Percentiles rank a stretch among this genome's conserved stretches.
Evolutionary conservation across 2,888 invertebrate genomes (phyloP).

Genomic region (Rotaria magnacalcarata): DNA sequence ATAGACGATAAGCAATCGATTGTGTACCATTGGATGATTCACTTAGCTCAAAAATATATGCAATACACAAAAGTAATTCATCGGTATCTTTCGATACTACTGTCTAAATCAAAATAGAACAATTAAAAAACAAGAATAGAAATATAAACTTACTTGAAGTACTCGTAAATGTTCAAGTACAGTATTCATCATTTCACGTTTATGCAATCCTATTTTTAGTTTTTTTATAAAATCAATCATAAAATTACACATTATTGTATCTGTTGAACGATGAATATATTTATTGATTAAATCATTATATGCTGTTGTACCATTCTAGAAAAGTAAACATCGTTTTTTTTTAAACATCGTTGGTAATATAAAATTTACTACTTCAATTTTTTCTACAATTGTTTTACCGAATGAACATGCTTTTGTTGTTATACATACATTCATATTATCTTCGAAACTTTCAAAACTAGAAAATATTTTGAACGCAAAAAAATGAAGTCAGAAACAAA

Average conservation of each 20-base stretch:
- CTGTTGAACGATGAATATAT: slow-evolving; percentile 89
- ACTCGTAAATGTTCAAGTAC: slow-evolving; percentile 99
- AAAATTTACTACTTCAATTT: slow-evolving; percentile 70
- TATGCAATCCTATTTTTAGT: slow-evolving; percentile 93
- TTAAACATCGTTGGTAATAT: neutral
- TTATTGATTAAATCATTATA: slow-evolving; percentile 69
- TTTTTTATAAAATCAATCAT: slow-evolving; percentile 99
- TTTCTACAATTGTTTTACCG: slow-evolving; percentile 97
- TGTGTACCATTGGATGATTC: slow-evolving; percentile 10
- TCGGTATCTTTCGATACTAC: neutral
- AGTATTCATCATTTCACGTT: slow-evolving; percentile 99
- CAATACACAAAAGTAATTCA: slow-evolving; percentile 25
- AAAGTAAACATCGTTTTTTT: neutral
- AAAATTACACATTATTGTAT: slow-evolving; percentile 99
- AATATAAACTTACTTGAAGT: slow-evolving; percentile 72
- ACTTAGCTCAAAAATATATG: slow-evolving; percentile 22
- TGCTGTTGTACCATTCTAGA: slow-evolving; percentile 76
- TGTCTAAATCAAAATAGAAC: neutral
- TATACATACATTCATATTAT: slow-evolving; percentile 64
- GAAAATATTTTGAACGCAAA: slow-evolving; percentile 51
- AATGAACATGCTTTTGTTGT: slow-evolving; percentile 99
- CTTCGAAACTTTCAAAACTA: slow-evolving; percentile 72
- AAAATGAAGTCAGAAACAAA: neutral
- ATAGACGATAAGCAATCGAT: neutral
- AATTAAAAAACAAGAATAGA: neutral